phyloP scores from a whole-genome alignment of 2,797 vertebrate genomes.

The Tamandua tetradactyla region DNA sequence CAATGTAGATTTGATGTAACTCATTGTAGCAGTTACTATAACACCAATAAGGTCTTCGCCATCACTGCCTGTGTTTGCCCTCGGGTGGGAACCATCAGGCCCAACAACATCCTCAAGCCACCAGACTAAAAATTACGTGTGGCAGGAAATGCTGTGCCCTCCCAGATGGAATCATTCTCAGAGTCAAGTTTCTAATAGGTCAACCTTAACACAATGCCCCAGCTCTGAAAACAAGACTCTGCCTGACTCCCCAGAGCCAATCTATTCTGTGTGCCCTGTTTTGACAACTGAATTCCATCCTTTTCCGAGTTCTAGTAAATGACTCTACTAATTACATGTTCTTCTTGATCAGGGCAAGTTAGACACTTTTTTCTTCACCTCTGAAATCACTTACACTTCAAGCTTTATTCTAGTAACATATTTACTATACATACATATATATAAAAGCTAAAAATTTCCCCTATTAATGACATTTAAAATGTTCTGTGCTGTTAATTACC shows the following conservation, averaged over 20 bases:
- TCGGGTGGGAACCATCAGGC: not conserved
- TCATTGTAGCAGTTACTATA: not conserved
- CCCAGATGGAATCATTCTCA: not conserved
- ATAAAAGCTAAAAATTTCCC: no score
- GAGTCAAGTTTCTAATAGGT: not conserved
- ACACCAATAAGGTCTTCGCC: not conserved
- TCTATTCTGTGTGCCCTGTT: not conserved
- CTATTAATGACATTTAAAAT: no score
- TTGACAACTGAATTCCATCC: not conserved
- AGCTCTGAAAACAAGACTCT: not conserved
- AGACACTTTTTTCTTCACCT: not conserved
- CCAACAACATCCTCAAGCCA: not conserved
- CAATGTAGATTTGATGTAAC: not conserved
- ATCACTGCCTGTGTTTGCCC: not conserved
- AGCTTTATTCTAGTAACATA: no score
- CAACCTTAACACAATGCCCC: not conserved
- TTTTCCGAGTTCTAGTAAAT: not conserved
- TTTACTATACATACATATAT: no score
- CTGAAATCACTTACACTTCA: not conserved
- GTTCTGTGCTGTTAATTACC: no score
- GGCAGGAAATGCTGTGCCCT: not conserved
- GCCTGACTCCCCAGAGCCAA: not conserved
- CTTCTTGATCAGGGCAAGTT: not conserved
- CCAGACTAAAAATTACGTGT: not conserved
- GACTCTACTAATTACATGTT: not conserved